Evolutionary conservation across 2,113 vertebrate species (phyloP), one percentile per base, ranked within the genome.

Genomic region (Riparia riparia): DNA sequence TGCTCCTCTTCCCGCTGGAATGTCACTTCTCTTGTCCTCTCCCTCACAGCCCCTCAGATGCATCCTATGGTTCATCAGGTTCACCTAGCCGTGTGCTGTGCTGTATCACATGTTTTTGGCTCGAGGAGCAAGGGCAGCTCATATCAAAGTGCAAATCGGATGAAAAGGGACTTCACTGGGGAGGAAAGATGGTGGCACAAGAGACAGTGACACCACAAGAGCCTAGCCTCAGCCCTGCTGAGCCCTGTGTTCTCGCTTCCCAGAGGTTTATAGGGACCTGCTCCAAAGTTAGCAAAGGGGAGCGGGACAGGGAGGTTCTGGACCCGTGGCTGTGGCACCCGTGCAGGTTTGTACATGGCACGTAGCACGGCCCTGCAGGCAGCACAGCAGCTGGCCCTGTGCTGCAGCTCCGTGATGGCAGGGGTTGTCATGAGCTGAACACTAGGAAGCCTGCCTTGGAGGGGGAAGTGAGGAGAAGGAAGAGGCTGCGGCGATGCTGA

Each of bases 311-410:
- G 57, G 49, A 25, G 47, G 10, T 6, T 0, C 25, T 16, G 28
- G 12, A 8, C 3, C 25, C 0, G 0, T 4, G 44, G 10, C 1
- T 0, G 3, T 8, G 63, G 3, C 28, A 44, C 29, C 34, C 4
- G 50, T 7, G 60, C 54, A 3, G 5, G 2, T n/a, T 13, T 2
- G 2, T 7, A 5, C 1, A 0, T 10, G 28, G 39, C 34, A 0
- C 7, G 0, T 18, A 2, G 8, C 31, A 0, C 37, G 9, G 37
- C 68, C 21, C 0, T 0, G 0, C n/a, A 2, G 0, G 0, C 58
- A 13, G 82, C 60, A 3, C 45, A 2, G 0, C 6, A 34, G 54
- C 68, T 14, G 54, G 5, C 37, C 1, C 63, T 39, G 60, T 58
- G 3, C 6, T 21, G 3, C 51, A 54, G 86, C 79, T 39, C 41